Conservation (phyloP, 2,113 vertebrate genomes). For the Myotis lucifugus region DNA sequence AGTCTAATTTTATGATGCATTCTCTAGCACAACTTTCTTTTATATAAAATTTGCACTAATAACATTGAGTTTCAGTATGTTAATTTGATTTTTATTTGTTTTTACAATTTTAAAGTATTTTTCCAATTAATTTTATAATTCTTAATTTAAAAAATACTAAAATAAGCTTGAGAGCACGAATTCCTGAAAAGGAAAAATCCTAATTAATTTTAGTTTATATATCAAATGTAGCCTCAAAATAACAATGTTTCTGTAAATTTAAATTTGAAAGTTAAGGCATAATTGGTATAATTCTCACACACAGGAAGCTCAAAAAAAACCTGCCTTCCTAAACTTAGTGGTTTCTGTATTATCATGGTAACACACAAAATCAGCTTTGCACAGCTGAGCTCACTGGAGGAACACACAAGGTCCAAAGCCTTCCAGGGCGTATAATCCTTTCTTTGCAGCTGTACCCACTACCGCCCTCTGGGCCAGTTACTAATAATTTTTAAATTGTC, state of each 20-base stretch:
- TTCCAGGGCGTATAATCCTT: not conserved
- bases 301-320: conserved; percentile 55
- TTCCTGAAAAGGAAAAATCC: not conserved
- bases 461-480: conserved; percentile 68
- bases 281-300: conserved; percentile 50
- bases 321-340: conserved; percentile 52
- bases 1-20: not conserved
- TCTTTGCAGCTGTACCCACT: conserved; percentile 62
- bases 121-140: not conserved
- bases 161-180: not conserved
- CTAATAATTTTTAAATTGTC: conserved; percentile 82
- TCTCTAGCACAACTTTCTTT: conserved; percentile 8
- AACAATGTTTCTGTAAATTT: conserved; percentile 56
- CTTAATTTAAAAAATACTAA: not conserved
- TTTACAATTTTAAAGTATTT: conserved; percentile 21
- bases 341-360: conserved; percentile 51
- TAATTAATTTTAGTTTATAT: not conserved
- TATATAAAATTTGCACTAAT: not conserved
- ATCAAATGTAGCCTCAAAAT: not conserved
- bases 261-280: conserved; percentile 49
- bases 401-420: conserved; percentile 34
- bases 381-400: conserved; percentile 54
- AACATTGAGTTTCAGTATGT: not conserved
- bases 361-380: conserved; percentile 69
- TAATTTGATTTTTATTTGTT: not conserved